phyloP scores from a whole-genome alignment of 2,797 vertebrate genomes.

The Echeneis naucrates region DNA sequence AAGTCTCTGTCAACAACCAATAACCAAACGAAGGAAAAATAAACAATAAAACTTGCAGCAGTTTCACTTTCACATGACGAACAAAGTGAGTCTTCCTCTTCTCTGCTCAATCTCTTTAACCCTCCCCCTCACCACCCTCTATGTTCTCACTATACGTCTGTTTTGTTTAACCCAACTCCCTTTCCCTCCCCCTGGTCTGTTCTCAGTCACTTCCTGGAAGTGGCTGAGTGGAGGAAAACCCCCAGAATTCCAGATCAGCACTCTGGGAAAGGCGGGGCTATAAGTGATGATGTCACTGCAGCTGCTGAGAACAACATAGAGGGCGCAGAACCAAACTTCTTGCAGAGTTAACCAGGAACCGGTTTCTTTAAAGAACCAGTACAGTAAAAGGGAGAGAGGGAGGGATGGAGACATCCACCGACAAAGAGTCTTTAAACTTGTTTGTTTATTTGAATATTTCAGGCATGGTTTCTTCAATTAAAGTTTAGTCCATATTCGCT shows the following conservation, averaged over 20 bases:
- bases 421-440: too few species aligned
- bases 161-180: conserved; percentile 10
- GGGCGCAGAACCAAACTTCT: not conserved
- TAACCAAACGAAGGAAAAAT: not conserved
- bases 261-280: conserved; percentile 36
- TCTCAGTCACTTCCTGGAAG: conserved; percentile 85
- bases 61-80: conserved; percentile 73
- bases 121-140: not conserved
- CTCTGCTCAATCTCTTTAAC: not conserved
- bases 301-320: not conserved
- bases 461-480: too few species aligned
- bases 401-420: not conserved
- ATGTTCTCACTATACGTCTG: not conserved
- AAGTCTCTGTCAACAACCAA: not conserved
- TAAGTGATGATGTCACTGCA: conserved; percentile 42
- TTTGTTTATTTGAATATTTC: too few species aligned
- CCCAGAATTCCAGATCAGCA: conserved; percentile 83
- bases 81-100: not conserved
- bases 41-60: conserved; percentile 21
- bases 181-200: conserved; percentile 21
- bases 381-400: not conserved
- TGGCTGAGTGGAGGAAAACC: conserved; percentile 82
- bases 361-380: not conserved
- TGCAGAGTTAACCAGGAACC: not conserved
- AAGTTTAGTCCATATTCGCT: too few species aligned